phyloP scores from a whole-genome alignment of 1,140 invertebrate genomes.

The Hermatobates lingyangjiaoensis region DNA sequence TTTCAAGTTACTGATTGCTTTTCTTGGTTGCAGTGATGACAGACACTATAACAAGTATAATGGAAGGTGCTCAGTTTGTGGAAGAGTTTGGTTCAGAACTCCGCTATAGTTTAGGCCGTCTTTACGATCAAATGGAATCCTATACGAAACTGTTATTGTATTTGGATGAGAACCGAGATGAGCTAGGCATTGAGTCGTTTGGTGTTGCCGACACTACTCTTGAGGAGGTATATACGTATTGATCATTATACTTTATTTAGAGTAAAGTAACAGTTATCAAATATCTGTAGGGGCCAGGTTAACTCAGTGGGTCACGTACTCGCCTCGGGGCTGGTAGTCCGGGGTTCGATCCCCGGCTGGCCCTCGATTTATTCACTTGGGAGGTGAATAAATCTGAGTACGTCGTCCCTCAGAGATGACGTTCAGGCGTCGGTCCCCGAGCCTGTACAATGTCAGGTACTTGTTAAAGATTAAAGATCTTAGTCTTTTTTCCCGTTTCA shows the following conservation, averaged over 20 bases:
- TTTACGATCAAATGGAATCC: slow-evolving; percentile 1
- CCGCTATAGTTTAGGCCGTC: slow-evolving; percentile 3
- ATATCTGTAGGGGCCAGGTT: too few species aligned
- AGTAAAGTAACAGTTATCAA: background rate
- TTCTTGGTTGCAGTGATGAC: background rate
- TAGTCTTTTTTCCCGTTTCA: too few species aligned
- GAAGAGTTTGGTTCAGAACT: slow-evolving; percentile 10
- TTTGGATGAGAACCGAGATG: slow-evolving; percentile 3
- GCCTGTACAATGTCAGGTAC: too few species aligned
- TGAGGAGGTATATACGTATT: slow-evolving; percentile 3
- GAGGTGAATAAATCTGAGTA: too few species aligned
- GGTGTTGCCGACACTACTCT: slow-evolving; percentile 8
- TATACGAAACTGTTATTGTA: slow-evolving; percentile 3
- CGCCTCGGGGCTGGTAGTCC: too few species aligned
- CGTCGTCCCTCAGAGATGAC: too few species aligned
- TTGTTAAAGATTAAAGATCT: too few species aligned
- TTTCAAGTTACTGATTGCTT: too few species aligned
- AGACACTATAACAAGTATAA: background rate
- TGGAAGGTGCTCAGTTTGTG: background rate
- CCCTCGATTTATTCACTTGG: too few species aligned
- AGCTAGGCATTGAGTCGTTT: slow-evolving; percentile 6
- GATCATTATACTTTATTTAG: background rate
- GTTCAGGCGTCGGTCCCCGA: too few species aligned
- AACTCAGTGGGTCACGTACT: too few species aligned
- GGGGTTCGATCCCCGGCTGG: too few species aligned